Evolutionary conservation across 2,888 invertebrate species (phyloP), one percentile per base, ranked within the genome.

Genomic region (Rotaria macrura): DNA sequence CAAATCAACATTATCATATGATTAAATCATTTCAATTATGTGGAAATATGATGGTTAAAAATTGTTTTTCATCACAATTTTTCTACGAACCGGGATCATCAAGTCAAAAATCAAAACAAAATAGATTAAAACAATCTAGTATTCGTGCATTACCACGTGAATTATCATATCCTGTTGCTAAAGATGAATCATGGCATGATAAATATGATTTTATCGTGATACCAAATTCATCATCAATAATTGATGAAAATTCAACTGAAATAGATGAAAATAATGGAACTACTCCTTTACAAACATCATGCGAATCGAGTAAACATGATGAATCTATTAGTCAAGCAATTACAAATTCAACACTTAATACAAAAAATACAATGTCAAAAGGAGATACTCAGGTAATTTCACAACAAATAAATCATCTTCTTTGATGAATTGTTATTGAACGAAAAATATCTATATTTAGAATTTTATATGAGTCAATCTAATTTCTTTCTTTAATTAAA

Each of bases 31-130:
- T 91, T 12, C 88, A 89, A 47, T 88, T 91, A n/a, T 91, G 91
- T 89, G 90, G 91, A 54, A 90, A 90, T 87, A 89, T 90, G 89
- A 86, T 88, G 12, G 89, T 90, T 79, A 90, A 90, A 87, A 90
- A 90, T 87, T 88, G 91, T 57, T 89, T 89, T 87, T 90, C 91
- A 84, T 90, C 90, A 87, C 90, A 91, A 87, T 88, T 87, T 23
- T 87, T 89, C 47, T 91, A 89, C 89, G 90, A 90, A 86, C 90
- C 91, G 88, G 90, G 90, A 90, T 87, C 74, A 12, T 83, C 86
- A 85, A 55, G 9, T 84, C 38, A 49, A 23, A 89, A 90, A 85
- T 89, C 89, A 40, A 90, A 89, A 87, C 89, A 88, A 84, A 87
- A 88, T 14, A 90, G 90, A 9, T 40, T 40, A 40, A 74, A 74